A percentile compares a stretch with the other conserved stretches of the same genome.
Conservation (phyloP, 2,797 vertebrate genomes). For the Thalassophryne amazonica region DNA sequence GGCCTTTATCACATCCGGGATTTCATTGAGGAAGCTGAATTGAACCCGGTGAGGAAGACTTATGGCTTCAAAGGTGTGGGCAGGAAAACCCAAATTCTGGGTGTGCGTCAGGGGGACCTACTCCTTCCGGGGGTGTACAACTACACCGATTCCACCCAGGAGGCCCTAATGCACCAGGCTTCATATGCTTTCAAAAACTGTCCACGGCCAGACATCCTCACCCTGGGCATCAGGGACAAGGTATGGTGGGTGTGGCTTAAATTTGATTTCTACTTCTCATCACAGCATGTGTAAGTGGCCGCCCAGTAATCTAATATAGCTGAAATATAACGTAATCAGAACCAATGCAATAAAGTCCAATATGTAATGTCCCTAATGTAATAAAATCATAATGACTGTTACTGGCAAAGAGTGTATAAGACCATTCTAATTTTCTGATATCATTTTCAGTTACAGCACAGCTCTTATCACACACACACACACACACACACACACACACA, state of each 20-base stretch:
- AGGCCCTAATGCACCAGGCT: conserved; percentile 48
- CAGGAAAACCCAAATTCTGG: conserved; percentile 44
- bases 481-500: too few species aligned
- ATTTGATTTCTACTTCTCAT: background rate
- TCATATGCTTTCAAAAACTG: conserved; percentile 75
- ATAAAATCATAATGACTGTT: too few species aligned
- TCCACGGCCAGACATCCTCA: conserved; percentile 48
- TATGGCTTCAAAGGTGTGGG: conserved; percentile 77
- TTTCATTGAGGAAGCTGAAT: conserved; percentile 77
- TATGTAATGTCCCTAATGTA: too few species aligned
- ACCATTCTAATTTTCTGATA: too few species aligned
- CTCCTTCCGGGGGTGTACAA: conserved; percentile 64
- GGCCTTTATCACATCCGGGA: conserved; percentile 69
- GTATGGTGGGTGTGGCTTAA: conserved; percentile 34
- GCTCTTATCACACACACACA: too few species aligned
- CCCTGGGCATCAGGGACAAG: conserved; percentile 72
- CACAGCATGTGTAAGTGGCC: background rate
- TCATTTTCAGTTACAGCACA: too few species aligned
- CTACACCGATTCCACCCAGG: conserved; percentile 62
- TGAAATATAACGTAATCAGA: too few species aligned
- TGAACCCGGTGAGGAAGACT: conserved; percentile 74
- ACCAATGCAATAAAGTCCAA: too few species aligned
- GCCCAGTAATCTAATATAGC: background rate
- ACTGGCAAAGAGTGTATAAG: too few species aligned
- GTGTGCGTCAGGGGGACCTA: conserved; percentile 39